phyloP scores from a whole-genome alignment of 2,113 vertebrate species.

The Nematolebias whitei region DNA sequence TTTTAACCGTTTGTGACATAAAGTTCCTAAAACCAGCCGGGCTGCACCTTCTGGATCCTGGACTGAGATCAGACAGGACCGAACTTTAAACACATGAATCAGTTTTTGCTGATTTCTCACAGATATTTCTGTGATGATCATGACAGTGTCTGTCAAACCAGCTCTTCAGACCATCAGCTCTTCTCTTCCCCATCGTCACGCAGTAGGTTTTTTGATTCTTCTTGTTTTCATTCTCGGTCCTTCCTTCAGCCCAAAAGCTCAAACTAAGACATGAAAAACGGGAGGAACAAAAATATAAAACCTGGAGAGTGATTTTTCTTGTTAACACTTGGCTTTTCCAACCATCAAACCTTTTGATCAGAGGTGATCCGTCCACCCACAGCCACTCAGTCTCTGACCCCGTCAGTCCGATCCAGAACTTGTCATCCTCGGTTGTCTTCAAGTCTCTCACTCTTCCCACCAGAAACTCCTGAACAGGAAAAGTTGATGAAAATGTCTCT shows the following conservation, averaged over 20 bases:
- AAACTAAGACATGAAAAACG: conserved; percentile 1
- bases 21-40: not conserved
- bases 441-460: rapidly evolving
- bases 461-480: conserved; percentile 37
- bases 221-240: rapidly evolving
- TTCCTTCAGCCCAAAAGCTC: conserved; percentile 47
- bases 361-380: conserved; percentile 46
- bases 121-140: not conserved
- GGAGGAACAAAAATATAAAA: not conserved
- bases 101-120: not conserved
- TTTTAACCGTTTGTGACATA: not conserved
- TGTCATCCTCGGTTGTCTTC: rapidly evolving
- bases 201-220: not conserved
- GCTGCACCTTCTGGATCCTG: not conserved
- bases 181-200: not conserved
- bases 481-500: too few species aligned
- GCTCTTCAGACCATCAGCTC: not conserved
- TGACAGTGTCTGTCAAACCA: not conserved
- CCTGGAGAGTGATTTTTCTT: too few species aligned
- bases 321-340: too few species aligned
- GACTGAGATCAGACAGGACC: too few species aligned
- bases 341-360: conserved; percentile 16
- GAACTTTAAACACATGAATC: not conserved
- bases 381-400: conserved; percentile 31
- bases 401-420: conserved; percentile 72